Evolutionary conservation across 2,797 vertebrate species (phyloP).

Genomic region (Podarcis siculus): DNA sequence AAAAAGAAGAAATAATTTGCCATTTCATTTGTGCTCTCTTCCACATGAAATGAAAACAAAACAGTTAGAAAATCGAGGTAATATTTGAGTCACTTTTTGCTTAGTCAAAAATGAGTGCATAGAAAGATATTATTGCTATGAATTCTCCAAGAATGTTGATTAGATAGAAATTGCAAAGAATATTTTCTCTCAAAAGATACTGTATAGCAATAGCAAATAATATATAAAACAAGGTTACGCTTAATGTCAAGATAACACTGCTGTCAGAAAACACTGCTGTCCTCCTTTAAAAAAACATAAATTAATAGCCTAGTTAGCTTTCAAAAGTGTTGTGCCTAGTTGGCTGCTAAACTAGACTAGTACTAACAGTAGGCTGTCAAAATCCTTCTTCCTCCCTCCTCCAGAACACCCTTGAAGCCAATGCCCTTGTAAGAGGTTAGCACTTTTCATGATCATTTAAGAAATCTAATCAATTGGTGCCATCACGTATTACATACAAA

Average conservation of each 20-base stretch:
- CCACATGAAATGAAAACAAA: conserved; percentile 37
- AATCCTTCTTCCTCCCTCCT: neutral
- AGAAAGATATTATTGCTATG: neutral
- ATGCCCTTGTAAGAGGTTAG: conserved; percentile 36
- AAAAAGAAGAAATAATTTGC: conserved; percentile 23
- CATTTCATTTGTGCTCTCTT: neutral
- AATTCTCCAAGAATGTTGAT: conserved; percentile 20
- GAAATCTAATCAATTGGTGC: conserved; percentile 46
- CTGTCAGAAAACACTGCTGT: neutral
- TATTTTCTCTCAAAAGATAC: too few relatives aligned
- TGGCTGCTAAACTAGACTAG: neutral
- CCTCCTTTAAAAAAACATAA: neutral
- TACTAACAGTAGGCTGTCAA: neutral
- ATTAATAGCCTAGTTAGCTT: conserved; percentile 2
- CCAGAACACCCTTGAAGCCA: conserved; percentile 1
- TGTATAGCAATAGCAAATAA: too few relatives aligned
- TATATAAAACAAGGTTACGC: too few relatives aligned
- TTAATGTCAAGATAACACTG: neutral
- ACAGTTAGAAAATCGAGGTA: conserved; percentile 38
- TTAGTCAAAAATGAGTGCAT: neutral
- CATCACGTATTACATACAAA: conserved; percentile 51
- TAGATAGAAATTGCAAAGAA: neutral
- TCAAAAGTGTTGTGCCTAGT: conserved; percentile 12
- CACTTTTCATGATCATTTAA: conserved; percentile 31
- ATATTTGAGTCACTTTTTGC: neutral